Conservation (phyloP, 2,113 vertebrate genomes). For the Sitta europaea region DNA sequence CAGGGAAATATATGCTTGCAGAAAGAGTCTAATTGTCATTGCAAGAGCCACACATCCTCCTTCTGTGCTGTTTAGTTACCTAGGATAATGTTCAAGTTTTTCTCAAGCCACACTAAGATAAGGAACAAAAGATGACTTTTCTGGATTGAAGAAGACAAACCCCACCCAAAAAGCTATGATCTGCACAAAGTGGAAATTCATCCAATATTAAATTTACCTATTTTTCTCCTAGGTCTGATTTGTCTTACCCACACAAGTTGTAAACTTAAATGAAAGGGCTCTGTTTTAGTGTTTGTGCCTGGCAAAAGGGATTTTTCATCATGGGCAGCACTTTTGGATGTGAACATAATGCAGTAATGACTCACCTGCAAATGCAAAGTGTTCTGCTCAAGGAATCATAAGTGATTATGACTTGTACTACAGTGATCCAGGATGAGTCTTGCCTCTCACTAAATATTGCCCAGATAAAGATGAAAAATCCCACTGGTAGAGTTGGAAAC, state of each 20-base stretch:
- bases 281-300: neutral
- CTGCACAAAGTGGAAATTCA: neutral
- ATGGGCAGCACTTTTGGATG: neutral
- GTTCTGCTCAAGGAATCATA: neutral
- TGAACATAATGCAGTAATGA: neutral
- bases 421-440: neutral
- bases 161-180: neutral
- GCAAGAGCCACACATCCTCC: neutral
- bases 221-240: neutral
- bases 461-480: neutral
- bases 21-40: neutral
- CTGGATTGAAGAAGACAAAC: neutral
- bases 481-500: neutral
- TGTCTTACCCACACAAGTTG: neutral
- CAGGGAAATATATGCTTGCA: neutral
- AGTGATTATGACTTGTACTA: neutral
- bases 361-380: neutral
- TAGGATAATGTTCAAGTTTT: neutral
- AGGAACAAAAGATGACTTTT: neutral
- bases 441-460: neutral
- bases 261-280: neutral
- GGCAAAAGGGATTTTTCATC: neutral
- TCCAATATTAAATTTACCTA: neutral
- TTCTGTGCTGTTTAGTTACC: neutral
- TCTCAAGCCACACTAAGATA: neutral